Percentiles rank a stretch among this genome's conserved stretches.
These are phyloP conservation scores for Thunnus albacares DNA, from an alignment of 2,797 vertebrate genomes.

Conservation along the genomic window DNA sequence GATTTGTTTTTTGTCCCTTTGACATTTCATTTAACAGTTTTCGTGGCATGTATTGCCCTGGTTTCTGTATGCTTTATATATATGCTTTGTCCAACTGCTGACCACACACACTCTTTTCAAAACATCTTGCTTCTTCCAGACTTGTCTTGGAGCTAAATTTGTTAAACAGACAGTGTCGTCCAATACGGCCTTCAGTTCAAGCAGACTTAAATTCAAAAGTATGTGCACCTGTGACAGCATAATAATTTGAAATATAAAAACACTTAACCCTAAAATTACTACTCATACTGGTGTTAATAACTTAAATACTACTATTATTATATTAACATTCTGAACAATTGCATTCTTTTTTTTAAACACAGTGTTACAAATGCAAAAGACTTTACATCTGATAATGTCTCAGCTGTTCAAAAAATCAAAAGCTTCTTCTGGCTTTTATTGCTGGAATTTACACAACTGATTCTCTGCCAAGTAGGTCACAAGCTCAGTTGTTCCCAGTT, in stretches of 20 bases:
- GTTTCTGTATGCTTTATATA: not conserved
- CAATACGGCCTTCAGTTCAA: not conserved
- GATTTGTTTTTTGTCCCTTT: not conserved
- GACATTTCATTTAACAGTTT: not conserved
- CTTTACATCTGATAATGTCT: conserved; percentile 3
- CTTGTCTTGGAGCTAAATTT: not conserved
- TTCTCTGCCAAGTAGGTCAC: conserved; percentile 55
- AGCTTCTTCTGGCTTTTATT: conserved; percentile 11
- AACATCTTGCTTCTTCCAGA: not conserved
- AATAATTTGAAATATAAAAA: not conserved
- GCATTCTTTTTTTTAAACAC: not conserved
- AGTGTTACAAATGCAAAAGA: not conserved
- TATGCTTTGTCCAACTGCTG: not conserved
- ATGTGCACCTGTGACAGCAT: not conserved
- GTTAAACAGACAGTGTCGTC: not conserved
- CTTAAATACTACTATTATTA: not conserved
- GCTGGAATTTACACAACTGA: conserved; percentile 18
- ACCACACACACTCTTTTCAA: not conserved
- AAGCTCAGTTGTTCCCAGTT: conserved; percentile 46
- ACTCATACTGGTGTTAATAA: not conserved
- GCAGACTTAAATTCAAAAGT: too few relatives aligned
- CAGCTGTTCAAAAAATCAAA: conserved; percentile 16
- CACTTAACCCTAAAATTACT: not conserved
- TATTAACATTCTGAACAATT: not conserved
- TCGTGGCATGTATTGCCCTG: not conserved